Percentiles rank a stretch among this genome's conserved stretches.
Conservation (phyloP, 1,140 invertebrate genomes). For the Drosophila nigrodunni region DNA sequence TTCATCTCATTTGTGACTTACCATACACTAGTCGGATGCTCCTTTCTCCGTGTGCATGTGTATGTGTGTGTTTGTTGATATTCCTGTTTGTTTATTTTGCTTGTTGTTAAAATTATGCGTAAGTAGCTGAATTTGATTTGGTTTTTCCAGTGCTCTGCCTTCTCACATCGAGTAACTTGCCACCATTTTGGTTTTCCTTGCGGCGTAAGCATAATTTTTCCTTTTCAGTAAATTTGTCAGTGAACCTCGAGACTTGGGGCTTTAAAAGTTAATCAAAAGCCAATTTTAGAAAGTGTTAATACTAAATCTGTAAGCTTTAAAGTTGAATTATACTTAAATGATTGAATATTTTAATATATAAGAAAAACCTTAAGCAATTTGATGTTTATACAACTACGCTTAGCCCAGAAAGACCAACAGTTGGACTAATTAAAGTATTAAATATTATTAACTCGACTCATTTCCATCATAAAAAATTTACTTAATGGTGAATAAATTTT, state of each 20-base stretch:
- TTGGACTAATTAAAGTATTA: too few relatives aligned
- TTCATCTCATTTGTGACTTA: slow-evolving; percentile 35
- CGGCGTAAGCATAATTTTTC: slow-evolving; percentile 26
- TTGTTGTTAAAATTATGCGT: slow-evolving; percentile 45
- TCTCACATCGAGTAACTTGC: background rate
- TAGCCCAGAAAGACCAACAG: too few relatives aligned
- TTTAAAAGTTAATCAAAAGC: background rate
- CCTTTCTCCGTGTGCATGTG: background rate
- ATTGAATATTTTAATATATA: too few relatives aligned
- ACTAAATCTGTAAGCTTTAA: too few relatives aligned
- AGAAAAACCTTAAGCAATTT: too few relatives aligned
- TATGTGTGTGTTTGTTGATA: background rate
- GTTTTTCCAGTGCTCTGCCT: background rate
- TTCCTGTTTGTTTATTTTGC: slow-evolving; percentile 20
- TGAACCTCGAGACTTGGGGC: background rate
- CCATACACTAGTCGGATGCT: background rate
- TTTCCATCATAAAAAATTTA: too few relatives aligned
- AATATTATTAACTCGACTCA: too few relatives aligned
- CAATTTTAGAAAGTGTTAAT: too few relatives aligned
- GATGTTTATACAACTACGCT: too few relatives aligned
- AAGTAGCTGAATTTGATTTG: slow-evolving; percentile 47
- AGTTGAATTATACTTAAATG: too few relatives aligned
- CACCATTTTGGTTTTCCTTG: slow-evolving; percentile 1
- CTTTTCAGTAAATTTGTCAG: slow-evolving; percentile 8
- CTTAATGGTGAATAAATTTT: too few relatives aligned